Evolutionary conservation across 2,888 invertebrate species (phyloP).

Genomic region (Geotrupes spiniger): DNA sequence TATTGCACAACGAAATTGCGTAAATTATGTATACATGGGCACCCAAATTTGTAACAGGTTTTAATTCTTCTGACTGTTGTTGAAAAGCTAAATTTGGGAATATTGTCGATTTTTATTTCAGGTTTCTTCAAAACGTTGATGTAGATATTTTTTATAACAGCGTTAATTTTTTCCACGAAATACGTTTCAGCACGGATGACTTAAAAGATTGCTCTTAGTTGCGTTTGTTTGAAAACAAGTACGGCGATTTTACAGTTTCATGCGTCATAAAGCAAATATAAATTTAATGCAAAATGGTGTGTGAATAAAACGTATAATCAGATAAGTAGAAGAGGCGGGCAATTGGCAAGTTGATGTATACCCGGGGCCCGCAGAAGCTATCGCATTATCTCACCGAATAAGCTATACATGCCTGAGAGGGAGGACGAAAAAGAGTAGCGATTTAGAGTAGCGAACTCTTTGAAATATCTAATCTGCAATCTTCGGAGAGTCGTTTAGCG

Average conservation of each 20-base stretch:
- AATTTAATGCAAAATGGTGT: conserved; percentile 32
- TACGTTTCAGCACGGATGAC: no score
- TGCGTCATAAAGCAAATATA: conserved; percentile 25
- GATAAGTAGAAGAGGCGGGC: conserved; percentile 34
- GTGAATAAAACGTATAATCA: conserved; percentile 35
- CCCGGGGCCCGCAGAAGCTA: conserved; percentile 31
- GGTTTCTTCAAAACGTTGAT: no score
- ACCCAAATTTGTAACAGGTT: no score
- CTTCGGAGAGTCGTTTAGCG: conserved; percentile 47
- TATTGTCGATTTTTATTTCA: no score
- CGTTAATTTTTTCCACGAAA: no score
- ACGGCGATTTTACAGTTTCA: conserved; percentile 15
- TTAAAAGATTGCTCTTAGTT: no score
- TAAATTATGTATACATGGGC: no score
- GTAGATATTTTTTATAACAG: no score
- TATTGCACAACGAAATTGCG: no score
- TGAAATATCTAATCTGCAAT: conserved; percentile 48
- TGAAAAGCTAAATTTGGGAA: no score
- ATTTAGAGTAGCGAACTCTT: conserved; percentile 44
- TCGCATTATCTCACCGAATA: conserved; percentile 35
- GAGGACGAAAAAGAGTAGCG: conserved; percentile 45
- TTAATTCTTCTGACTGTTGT: no score
- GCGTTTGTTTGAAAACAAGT: conserved; percentile 2
- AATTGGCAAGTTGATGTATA: conserved; percentile 36
- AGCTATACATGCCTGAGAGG: conserved; percentile 31